Base-by-base conservation (phyloP, 2,888 invertebrate genomes). In the Volucella inflata region DNA sequence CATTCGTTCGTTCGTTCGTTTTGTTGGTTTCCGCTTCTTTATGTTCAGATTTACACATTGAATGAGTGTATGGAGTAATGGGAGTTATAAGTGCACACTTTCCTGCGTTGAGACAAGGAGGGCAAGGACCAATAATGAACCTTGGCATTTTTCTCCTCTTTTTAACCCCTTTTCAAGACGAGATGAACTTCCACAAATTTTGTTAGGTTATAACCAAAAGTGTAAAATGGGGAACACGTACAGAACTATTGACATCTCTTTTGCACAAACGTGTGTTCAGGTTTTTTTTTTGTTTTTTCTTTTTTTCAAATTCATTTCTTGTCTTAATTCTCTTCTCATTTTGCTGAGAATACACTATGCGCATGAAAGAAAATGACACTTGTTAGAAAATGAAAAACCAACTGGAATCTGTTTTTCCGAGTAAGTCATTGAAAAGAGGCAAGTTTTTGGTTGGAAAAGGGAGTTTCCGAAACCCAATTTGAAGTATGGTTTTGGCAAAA, bases 71-170 rank as follows among this genome's bases (percentile, higher is more conserved):
- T 14, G 14, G 12, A 8, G 14, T 6, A 14, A 1, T 48, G n/a
- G 0, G n/a, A 10, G 10, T 14, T 38, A 11, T 38, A 2, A 36
- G 30, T 36, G 53, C 8, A 59, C 42, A 42, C 40, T 40, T 17
- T 42, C 59, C 16, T 44, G 8, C 8, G 21, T 6, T 0, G 14
- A 42, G 8, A 53, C 51, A 53, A 68, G 14, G 16, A n/a, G 55
- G 36, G 55, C 55, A 40, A 10, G 64, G 46, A 17, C 10, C 53
- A 57, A 30, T 30, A 48, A 0, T 65, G 64, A 65, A 75, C 75
- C 65, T 65, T 75, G 75, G 65, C 40, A 75, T 75, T 65, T 75
- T 65, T 75, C 65, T 59, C 65, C 42, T 57, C 62, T 53, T 40
- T 53, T 9, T 51, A 16, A 17, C 60, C 50, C 60, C 51, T 62